phyloP scores from a whole-genome alignment of 2,888 invertebrate species.

The Aspidiotus destructor region DNA sequence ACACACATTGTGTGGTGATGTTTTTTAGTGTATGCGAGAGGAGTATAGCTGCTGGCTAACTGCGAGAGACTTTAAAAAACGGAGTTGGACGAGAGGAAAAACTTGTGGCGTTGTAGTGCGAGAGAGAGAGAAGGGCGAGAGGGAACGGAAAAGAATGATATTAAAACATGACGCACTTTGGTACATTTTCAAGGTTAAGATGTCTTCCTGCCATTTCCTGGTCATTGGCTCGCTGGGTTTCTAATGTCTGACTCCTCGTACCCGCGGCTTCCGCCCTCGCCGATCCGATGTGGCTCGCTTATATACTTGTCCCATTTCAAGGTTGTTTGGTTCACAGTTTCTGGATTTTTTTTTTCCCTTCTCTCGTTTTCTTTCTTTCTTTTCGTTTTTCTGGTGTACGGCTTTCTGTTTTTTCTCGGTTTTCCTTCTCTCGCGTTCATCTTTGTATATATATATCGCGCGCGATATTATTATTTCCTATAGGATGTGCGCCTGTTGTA shows the following conservation, averaged over 20 bases:
- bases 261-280: conserved; percentile 12
- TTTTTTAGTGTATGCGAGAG: no score
- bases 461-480: no score
- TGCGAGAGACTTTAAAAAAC: no score
- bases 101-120: conserved; percentile 20
- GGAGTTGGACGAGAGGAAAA: conserved; percentile 7
- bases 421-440: no score
- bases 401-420: neutral
- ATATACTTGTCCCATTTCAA: conserved; percentile 31
- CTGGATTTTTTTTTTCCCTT: conserved; percentile 31
- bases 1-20: no score
- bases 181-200: conserved; percentile 34
- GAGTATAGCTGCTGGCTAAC: no score
- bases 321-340: conserved; percentile 33
- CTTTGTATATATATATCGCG: no score
- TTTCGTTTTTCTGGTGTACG: conserved; percentile 1
- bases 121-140: conserved; percentile 30
- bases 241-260: conserved; percentile 31
- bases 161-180: conserved; percentile 35
- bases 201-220: conserved; percentile 34
- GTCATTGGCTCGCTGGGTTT: conserved; percentile 34
- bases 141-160: conserved; percentile 29
- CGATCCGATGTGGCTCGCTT: conserved; percentile 1
- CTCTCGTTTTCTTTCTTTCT: conserved; percentile 31
- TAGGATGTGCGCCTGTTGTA: no score